These are phyloP conservation scores for Ips nitidus DNA, from an alignment of 1,140 invertebrate species.

Conservation along the genomic window DNA sequence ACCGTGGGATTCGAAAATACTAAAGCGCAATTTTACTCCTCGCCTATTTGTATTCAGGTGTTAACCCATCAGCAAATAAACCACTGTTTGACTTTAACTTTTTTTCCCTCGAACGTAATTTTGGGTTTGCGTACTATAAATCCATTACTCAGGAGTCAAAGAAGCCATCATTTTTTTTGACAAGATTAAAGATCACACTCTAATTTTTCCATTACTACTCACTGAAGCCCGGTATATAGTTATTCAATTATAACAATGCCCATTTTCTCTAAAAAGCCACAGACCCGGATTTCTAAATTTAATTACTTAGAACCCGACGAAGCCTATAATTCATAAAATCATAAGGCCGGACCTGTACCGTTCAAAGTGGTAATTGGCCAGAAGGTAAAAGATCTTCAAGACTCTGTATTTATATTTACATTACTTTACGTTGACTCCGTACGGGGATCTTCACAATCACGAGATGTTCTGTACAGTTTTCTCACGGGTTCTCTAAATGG, in stretches of 20 bases:
- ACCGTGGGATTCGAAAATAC: constrained; percentile 30
- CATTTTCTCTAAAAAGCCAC: constrained; percentile 1
- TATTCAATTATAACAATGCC: constrained; percentile 13
- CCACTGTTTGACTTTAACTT: constrained; percentile 9
- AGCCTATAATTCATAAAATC: neutral
- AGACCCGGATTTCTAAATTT: neutral
- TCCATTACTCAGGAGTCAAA: neutral
- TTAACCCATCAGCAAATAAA: constrained; percentile 22
- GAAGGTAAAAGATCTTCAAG: constrained; percentile 30
- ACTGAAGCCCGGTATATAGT: neutral
- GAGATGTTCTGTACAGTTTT: constrained; percentile 28
- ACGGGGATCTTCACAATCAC: constrained; percentile 22
- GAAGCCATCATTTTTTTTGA: neutral
- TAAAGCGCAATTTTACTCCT: constrained; percentile 26
- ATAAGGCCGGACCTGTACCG: neutral
- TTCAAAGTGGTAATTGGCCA: constrained; percentile 27
- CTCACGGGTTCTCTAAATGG: constrained; percentile 32
- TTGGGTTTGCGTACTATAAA: neutral
- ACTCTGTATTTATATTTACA: constrained; percentile 33
- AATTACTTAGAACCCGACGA: neutral
- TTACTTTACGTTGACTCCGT: constrained; percentile 29
- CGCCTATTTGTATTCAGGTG: constrained; percentile 32
- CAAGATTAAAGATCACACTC: constrained; percentile 3
- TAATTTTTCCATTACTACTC: constrained; percentile 5
- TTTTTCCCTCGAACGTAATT: neutral